These are phyloP conservation scores for Sciurus carolinensis DNA, from an alignment of 2,797 vertebrate species.

Conservation along the genomic window DNA sequence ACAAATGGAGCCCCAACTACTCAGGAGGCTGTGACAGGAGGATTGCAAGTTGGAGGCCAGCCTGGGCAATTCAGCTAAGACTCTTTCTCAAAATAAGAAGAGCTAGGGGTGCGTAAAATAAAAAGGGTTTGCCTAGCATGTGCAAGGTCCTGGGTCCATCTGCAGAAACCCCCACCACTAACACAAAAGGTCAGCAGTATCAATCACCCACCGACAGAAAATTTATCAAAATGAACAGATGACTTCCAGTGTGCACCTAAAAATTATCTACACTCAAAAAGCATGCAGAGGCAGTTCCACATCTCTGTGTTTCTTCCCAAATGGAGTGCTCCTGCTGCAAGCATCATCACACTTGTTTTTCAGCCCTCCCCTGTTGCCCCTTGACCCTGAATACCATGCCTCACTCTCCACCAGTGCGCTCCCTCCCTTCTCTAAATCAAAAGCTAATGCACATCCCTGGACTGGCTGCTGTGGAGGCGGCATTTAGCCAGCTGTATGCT, in stretches of 20 bases:
- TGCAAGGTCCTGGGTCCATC: too few species aligned
- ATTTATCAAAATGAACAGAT: neutral
- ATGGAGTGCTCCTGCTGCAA: neutral
- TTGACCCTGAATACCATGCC: neutral
- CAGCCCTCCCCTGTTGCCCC: neutral
- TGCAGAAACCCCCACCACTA: too few species aligned
- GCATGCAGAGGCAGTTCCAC: neutral
- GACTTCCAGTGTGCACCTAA: neutral
- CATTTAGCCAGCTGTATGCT: conserved; percentile 43
- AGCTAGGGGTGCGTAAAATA: too few species aligned
- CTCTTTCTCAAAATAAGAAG: too few species aligned
- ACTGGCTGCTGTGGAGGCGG: neutral
- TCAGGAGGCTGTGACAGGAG: neutral
- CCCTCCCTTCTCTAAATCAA: neutral
- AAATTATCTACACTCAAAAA: too few species aligned
- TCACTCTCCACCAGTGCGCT: neutral
- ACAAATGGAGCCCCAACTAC: neutral
- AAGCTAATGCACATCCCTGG: neutral
- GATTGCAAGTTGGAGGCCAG: neutral
- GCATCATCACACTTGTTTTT: neutral
- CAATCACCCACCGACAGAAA: neutral
- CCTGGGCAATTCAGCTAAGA: neutral
- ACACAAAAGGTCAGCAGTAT: neutral
- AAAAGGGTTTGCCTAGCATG: too few species aligned
- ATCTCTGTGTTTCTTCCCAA: neutral